Base-by-base conservation (phyloP, 2,113 vertebrate genomes). In the Sceloporus tristichus region DNA sequence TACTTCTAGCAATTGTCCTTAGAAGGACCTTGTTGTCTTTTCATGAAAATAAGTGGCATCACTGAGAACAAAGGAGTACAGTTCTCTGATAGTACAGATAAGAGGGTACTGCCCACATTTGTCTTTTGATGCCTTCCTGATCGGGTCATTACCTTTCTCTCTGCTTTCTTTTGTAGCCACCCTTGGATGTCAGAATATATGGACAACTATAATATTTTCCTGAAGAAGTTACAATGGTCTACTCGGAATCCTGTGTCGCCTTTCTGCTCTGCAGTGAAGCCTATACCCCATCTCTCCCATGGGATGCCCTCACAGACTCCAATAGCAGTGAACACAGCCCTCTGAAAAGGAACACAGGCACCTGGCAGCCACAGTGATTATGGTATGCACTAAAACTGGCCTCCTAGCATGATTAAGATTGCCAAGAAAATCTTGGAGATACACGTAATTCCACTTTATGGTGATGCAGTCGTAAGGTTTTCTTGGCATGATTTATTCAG, bases 201-300 rank as follows among this genome's bases (percentile, higher is more conserved):
- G 42, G 94, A 95, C 79, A 91, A 29, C 89, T 94, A 94, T 82
- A 91, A 82, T 25, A 9, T 94, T 78, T 92, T 42, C 92, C 73
- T 91, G 27, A 14, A 1, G 87, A 89, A 4, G 18, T 75, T 84
- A 75, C 90, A 89, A 10, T 1, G 73, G 38, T 34, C 80, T 0
- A 34, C 85, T 1, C 86, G 65, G 25, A 66, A 7, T 29, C 7
- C 73, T 0, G 9, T 38, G 0, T 42, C 0, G 0, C 85, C 83
- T 76, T 83, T 91, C 74, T 65, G 48, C 70, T 62, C 74, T 3
- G 40, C 77, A 62, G n/a, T 73, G 21, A 80, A 81, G 59, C 81
- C 86, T 3, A 27, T 81, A 19, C 1, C 70, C 1, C 62, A 48
- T 62, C 77, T 88, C 19, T 48, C 82, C 29, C 77, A 19, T 10